Evolutionary conservation across 2,888 invertebrate genomes (phyloP), one percentile per base, ranked within the genome.

Genomic region (Poecilus cupreus): DNA sequence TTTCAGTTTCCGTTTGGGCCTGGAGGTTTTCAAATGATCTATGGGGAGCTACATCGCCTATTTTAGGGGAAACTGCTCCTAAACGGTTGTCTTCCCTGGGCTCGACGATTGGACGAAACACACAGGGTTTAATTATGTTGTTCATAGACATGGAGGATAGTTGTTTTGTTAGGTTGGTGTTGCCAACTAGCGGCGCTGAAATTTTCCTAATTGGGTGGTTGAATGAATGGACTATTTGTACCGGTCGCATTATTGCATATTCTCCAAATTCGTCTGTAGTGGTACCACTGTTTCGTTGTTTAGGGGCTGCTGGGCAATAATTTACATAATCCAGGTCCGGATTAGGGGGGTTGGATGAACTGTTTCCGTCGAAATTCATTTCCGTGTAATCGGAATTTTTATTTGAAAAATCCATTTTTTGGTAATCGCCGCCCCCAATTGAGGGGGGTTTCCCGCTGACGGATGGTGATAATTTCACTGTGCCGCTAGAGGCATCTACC

Each of bases 401-500:
- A 20, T 70, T 49, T 6, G 68, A 24, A 70, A 79, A 79, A 32
- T 72, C 54, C 84, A 84, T 85, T 39, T 84, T 83, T 72, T 84
- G 83, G 74, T 85, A 85, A 51, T 84, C 85, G 13, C 83, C 82
- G 13, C 78, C 68, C 3, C 22, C 24, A 32, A 32, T 3, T 32
- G 54, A 49, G 22, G 51, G 49, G 11, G 82, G 81, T 75, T 81
- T 81, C 4, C 32, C 32, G 8, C 32, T 32, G 8, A 32, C 32
- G 32, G 32, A 32, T 6, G 32, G 6, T 1, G 83, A 82, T 18
- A 87, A 83, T 49, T 85, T 84, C 26, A 87, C 83, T n/a, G 86
- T 85, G 3, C 88, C 88, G 68, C 87, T 86, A 3, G 87, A 86
- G 0, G 87, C 87, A 82, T 90, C 89, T 0, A 87, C 85, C 3